phyloP scores from a whole-genome alignment of 2,797 vertebrate genomes.

The Notamacropus eugenii region DNA sequence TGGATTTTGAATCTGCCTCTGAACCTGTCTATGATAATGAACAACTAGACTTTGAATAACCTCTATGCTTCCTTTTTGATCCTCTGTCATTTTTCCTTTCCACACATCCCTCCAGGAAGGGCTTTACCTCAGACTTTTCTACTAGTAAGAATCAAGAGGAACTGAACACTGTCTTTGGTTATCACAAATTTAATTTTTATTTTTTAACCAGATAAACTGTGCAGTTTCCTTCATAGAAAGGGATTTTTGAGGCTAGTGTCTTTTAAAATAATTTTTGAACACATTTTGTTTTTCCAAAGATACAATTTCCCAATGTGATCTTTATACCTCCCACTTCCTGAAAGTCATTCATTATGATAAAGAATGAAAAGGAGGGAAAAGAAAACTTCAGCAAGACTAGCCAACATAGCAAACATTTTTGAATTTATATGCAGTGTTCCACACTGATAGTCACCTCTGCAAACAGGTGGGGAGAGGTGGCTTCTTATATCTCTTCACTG shows the following conservation, averaged over 20 bases:
- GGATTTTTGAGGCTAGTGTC: not conserved
- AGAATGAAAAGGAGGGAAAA: not conserved
- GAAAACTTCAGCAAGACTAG: not conserved
- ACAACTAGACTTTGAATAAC: not conserved
- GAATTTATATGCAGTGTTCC: not conserved
- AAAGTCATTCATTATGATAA: not conserved
- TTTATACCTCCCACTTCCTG: not conserved
- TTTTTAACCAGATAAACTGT: not conserved
- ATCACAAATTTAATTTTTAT: not conserved
- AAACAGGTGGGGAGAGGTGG: not conserved
- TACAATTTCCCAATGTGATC: not conserved
- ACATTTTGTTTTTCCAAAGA: not conserved
- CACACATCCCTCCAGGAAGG: not conserved
- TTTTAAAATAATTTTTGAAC: not conserved
- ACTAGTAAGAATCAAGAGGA: not conserved
- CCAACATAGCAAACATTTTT: not conserved
- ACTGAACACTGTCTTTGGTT: not conserved
- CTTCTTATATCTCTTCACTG: not conserved
- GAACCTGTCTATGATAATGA: not conserved
- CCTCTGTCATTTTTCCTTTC: not conserved
- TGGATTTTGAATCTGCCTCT: not conserved
- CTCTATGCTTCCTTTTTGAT: not conserved
- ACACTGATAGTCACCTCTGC: not conserved
- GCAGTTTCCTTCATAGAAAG: not conserved
- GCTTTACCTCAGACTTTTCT: not conserved